Evolutionary conservation across 2,888 invertebrate genomes (phyloP).

Genomic region (Andrena bucephala): DNA sequence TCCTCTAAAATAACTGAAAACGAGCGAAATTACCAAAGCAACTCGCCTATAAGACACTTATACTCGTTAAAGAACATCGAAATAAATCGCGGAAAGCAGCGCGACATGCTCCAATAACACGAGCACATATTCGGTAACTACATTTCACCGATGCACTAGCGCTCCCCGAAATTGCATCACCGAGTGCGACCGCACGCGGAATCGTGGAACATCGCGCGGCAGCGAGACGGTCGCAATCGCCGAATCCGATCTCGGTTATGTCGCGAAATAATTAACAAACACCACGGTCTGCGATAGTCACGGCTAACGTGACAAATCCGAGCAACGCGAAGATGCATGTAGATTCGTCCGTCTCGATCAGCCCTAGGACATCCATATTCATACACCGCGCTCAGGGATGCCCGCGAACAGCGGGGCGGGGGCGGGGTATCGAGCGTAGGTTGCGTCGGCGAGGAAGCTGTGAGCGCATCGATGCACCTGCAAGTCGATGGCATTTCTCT

Average conservation of each 20-base stretch:
- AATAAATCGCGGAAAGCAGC: neutral
- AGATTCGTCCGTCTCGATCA: slow-evolving; percentile 15
- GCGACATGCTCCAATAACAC: neutral
- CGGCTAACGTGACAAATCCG: slow-evolving; percentile 3
- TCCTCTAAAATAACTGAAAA: no score
- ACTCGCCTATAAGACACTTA: no score
- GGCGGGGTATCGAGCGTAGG: neutral
- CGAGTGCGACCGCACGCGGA: slow-evolving; percentile 1
- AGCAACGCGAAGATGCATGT: slow-evolving; percentile 7
- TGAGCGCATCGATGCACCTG: slow-evolving; percentile 10
- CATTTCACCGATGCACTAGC: neutral
- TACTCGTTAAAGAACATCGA: no score
- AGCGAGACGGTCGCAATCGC: slow-evolving; percentile 7
- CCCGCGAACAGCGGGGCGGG: neutral
- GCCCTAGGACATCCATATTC: slow-evolving; percentile 43
- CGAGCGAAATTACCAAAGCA: no score
- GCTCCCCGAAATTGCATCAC: slow-evolving; percentile 5
- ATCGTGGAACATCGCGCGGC: neutral
- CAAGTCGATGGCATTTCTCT: slow-evolving; percentile 30
- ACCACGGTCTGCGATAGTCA: neutral
- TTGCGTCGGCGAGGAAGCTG: neutral
- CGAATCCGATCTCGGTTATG: slow-evolving; percentile 1
- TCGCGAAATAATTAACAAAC: slow-evolving; percentile 36
- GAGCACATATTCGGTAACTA: neutral
- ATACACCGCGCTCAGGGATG: slow-evolving; percentile 3